Percentiles rank a stretch among this genome's conserved stretches.
These are phyloP conservation scores for Okapia johnstoni DNA, from an alignment of 2,113 vertebrate genomes.

Conservation along the genomic window DNA sequence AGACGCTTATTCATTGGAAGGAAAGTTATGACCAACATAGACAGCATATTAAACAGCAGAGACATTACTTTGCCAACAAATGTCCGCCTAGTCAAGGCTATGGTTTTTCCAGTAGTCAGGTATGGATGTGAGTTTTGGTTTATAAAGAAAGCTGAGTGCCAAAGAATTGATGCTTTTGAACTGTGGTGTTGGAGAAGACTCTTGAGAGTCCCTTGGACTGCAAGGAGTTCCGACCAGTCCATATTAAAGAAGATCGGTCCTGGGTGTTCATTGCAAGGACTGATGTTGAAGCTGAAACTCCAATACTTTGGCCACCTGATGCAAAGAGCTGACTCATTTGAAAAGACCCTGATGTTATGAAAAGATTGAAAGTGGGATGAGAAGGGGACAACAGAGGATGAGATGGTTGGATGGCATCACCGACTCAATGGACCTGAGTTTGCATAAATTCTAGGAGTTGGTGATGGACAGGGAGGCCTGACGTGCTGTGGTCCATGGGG, in stretches of 20 bases:
- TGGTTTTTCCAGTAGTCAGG: neutral
- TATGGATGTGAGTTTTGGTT: neutral
- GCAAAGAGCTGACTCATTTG: neutral
- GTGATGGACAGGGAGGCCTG: neutral
- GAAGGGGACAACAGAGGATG: neutral
- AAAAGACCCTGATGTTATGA: neutral
- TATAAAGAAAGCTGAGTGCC: fast-evolving
- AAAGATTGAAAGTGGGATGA: neutral
- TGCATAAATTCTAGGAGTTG: neutral
- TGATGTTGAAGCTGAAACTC: neutral
- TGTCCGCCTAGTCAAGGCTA: fast-evolving
- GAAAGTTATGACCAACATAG: neutral
- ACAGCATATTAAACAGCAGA: neutral
- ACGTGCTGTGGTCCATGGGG: neutral
- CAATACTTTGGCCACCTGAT: neutral
- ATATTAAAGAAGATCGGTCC: neutral
- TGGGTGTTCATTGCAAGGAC: neutral
- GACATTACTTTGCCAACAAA: neutral
- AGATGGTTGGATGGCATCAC: neutral
- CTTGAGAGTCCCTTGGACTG: neutral
- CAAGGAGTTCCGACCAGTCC: neutral
- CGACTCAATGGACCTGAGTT: neutral
- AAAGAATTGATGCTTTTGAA: neutral
- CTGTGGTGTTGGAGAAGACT: neutral
- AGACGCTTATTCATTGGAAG: neutral